A percentile compares a stretch with the other conserved stretches of the same genome.
These are phyloP conservation scores for Antechinus stuartii DNA, from an alignment of 2,113 vertebrate genomes.

Conservation along the genomic window DNA sequence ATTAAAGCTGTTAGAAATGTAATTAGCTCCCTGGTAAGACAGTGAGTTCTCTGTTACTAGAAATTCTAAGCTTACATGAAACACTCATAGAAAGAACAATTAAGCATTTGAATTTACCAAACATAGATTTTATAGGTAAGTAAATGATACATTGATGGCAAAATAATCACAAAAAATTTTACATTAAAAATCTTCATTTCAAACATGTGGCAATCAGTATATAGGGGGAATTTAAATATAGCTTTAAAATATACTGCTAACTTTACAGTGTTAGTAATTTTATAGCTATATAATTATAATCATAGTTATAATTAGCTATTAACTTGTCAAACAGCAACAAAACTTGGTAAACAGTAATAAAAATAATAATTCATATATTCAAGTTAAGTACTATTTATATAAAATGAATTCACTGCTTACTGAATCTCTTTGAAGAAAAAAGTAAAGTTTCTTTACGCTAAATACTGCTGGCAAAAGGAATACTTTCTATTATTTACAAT, in stretches of 20 bases:
- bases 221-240: not conserved
- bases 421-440: not conserved
- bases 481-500: not conserved
- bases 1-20: not conserved
- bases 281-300: not conserved
- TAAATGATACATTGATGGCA: constrained; percentile 35
- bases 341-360: not conserved
- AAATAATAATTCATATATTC: not conserved
- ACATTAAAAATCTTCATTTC: not conserved
- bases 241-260: not conserved
- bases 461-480: not conserved
- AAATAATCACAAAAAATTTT: constrained; percentile 26
- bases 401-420: not conserved
- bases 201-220: not conserved
- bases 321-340: no score
- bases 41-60: not conserved
- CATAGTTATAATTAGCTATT: no score
- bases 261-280: not conserved
- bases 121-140: constrained; percentile 25
- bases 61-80: not conserved
- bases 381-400: not conserved
- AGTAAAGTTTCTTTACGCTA: constrained; percentile 12
- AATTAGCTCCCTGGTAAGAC: not conserved
- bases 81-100: not conserved
- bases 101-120: constrained; percentile 22